phyloP scores from a whole-genome alignment of 2,888 invertebrate genomes.

The Platycheirus albimanus region DNA sequence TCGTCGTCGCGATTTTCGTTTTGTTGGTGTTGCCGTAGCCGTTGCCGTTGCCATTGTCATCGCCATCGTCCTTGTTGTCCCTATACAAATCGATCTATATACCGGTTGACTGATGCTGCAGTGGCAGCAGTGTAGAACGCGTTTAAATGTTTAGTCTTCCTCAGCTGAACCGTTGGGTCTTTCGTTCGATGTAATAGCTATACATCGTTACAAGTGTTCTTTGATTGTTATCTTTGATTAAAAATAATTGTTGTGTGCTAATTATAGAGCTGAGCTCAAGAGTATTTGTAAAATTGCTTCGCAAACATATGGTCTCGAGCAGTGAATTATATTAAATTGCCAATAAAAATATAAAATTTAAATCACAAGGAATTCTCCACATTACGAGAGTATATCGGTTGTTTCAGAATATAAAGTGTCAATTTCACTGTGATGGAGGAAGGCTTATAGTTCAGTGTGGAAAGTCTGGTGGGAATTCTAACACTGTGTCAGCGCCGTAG shows the following conservation, averaged over 20 bases:
- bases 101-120: constrained; percentile 56
- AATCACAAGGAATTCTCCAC: constrained; percentile 13
- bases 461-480: constrained; percentile 41
- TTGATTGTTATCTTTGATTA: constrained; percentile 42
- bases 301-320: constrained; percentile 59
- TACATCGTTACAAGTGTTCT: constrained; percentile 28
- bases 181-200: constrained; percentile 3
- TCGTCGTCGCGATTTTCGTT: background rate
- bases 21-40: too few relatives aligned
- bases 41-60: too few relatives aligned
- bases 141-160: constrained; percentile 12
- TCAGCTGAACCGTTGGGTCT: background rate
- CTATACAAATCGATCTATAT: constrained; percentile 44
- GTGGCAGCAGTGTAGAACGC: constrained; percentile 44
- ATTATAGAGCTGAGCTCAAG: constrained; percentile 29
- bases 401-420: constrained; percentile 45
- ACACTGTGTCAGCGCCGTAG: constrained; percentile 22
- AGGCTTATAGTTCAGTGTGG: constrained; percentile 7
- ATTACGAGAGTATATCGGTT: background rate
- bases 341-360: constrained; percentile 24
- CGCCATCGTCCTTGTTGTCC: constrained; percentile 12
- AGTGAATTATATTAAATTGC: constrained; percentile 23
- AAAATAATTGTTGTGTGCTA: constrained; percentile 31
- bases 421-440: constrained; percentile 47
- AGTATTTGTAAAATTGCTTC: constrained; percentile 19